Percentiles rank a stretch among this genome's conserved stretches.
phyloP scores from a whole-genome alignment of 2,888 invertebrate species.

The Megastigmus dorsalis region DNA sequence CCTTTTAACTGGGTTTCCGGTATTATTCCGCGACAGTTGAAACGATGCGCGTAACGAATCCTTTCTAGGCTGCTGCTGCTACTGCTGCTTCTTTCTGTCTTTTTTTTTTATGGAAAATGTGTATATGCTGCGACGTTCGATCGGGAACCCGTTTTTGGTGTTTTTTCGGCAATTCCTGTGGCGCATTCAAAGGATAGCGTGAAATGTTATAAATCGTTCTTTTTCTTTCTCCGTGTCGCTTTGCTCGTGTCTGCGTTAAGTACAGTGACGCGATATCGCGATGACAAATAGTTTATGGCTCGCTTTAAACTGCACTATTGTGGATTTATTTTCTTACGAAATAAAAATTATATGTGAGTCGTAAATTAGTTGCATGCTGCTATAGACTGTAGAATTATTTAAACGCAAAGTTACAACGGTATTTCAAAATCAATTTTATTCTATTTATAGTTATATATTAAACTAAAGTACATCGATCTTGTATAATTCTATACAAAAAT shows the following conservation, averaged over 20 bases:
- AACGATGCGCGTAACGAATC: conserved; percentile 69
- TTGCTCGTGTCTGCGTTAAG: neutral
- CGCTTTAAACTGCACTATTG: conserved; percentile 9
- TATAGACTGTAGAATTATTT: neutral
- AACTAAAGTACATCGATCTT: too few relatives aligned
- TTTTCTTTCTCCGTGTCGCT: neutral
- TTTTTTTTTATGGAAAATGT: conserved; percentile 54
- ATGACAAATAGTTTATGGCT: conserved; percentile 45
- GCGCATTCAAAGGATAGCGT: conserved; percentile 11
- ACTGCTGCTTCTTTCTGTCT: too few relatives aligned
- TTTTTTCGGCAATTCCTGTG: neutral
- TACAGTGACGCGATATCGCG: conserved; percentile 5
- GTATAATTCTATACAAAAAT: too few relatives aligned
- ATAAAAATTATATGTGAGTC: too few relatives aligned
- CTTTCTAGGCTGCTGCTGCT: too few relatives aligned
- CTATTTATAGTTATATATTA: too few relatives aligned
- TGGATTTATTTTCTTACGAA: too few relatives aligned
- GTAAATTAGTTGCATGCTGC: neutral
- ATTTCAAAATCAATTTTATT: too few relatives aligned
- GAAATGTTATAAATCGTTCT: conserved; percentile 51
- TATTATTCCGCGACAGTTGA: conserved; percentile 53
- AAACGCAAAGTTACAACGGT: too few relatives aligned
- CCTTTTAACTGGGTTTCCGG: conserved; percentile 49
- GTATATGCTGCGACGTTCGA: neutral
- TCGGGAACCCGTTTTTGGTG: neutral